Conservation (phyloP, 2,888 invertebrate species). For the Amphipyra berbera region DNA sequence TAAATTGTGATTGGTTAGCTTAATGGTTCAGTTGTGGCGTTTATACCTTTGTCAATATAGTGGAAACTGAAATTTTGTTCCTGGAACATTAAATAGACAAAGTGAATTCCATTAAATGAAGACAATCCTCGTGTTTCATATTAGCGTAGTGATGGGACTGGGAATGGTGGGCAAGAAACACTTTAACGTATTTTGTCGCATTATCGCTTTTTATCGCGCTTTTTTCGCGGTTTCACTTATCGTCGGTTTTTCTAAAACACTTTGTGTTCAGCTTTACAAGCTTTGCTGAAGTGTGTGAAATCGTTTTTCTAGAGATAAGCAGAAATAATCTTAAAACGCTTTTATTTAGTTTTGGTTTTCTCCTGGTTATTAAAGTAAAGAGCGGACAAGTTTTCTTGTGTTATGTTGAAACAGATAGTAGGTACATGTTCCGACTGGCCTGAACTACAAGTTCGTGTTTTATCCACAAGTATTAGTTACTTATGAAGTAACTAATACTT, state of each 20-base stretch:
- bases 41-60: neutral
- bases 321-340: too few relatives aligned
- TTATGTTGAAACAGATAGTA: too few relatives aligned
- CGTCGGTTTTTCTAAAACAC: neutral
- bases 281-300: neutral
- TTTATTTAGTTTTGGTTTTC: too few relatives aligned
- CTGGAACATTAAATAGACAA: slow-evolving; percentile 1
- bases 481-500: neutral
- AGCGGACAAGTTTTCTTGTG: too few relatives aligned
- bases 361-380: too few relatives aligned
- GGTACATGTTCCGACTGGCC: too few relatives aligned
- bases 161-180: neutral
- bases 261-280: neutral
- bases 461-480: too few relatives aligned
- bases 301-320: neutral
- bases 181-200: neutral
- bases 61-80: neutral
- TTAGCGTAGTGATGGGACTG: neutral
- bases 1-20: slow-evolving; percentile 22
- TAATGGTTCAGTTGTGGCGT: slow-evolving; percentile 11
- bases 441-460: neutral
- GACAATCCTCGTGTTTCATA: neutral
- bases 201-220: neutral
- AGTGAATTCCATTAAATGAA: slow-evolving; percentile 8
- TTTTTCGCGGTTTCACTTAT: neutral